phyloP scores from a whole-genome alignment of 2,797 vertebrate genomes.

The Meda fulgida region DNA sequence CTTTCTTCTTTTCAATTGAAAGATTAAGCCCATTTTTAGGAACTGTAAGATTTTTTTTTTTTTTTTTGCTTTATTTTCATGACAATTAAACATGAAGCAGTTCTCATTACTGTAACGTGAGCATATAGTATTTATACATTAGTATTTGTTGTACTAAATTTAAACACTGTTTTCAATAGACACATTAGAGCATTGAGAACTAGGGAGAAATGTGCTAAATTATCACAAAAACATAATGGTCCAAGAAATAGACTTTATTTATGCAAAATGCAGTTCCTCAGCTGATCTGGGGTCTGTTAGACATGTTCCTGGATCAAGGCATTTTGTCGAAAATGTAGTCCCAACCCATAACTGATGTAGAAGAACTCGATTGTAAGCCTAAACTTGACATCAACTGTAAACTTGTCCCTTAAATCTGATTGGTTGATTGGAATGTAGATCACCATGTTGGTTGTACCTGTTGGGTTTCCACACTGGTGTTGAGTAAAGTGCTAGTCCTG shows the following conservation, averaged over 20 bases:
- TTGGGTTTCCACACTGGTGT: fast-evolving
- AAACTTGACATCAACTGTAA: too few relatives aligned
- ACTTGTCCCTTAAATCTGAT: not conserved
- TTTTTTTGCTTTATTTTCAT: not conserved
- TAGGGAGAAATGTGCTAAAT: not conserved
- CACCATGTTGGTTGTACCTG: not conserved
- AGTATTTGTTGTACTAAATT: not conserved
- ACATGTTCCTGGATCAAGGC: not conserved
- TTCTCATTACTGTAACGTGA: not conserved
- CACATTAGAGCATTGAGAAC: not conserved
- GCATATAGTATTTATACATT: not conserved
- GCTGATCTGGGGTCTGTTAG: not conserved
- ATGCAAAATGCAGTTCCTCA: not conserved
- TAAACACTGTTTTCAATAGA: not conserved
- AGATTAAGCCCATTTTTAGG: not conserved
- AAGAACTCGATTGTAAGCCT: too few relatives aligned
- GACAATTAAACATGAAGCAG: not conserved
- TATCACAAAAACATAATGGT: not conserved
- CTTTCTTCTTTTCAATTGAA: not conserved
- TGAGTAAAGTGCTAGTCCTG: not conserved
- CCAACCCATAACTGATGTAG: not conserved
- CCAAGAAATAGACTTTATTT: not conserved
- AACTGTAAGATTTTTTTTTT: not conserved
- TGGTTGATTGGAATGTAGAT: not conserved
- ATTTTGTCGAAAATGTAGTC: too few relatives aligned